phyloP scores from a whole-genome alignment of 2,113 vertebrate genomes.

The Bambusicola thoracicus region DNA sequence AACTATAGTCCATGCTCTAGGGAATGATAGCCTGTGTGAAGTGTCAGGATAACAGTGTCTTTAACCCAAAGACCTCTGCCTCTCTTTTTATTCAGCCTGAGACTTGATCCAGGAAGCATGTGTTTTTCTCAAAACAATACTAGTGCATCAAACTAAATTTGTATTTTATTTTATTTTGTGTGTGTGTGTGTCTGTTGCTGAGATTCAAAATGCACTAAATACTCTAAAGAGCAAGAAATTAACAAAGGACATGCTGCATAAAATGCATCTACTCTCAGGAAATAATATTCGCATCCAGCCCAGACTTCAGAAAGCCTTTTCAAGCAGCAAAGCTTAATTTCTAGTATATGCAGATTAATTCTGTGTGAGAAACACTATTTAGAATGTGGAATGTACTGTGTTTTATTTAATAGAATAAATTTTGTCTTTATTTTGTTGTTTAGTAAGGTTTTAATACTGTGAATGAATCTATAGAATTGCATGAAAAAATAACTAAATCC shows the following conservation, averaged over 20 bases:
- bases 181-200: constrained; percentile 59
- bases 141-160: constrained; percentile 52
- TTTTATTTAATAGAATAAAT: background rate
- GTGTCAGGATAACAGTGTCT: constrained; percentile 58
- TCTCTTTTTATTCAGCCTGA: background rate
- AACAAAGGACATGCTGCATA: background rate
- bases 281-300: background rate
- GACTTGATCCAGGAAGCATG: constrained; percentile 54
- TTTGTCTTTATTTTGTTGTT: background rate
- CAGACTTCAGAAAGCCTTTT: background rate
- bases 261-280: constrained; percentile 47
- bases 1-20: constrained; percentile 4
- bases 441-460: background rate
- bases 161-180: background rate
- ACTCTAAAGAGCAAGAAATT: background rate
- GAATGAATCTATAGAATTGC: background rate
- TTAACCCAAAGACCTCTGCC: constrained; percentile 59
- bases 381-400: background rate
- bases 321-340: background rate
- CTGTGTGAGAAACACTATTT: fast-evolving
- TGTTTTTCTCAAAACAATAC: constrained; percentile 44
- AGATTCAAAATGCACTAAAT: constrained; percentile 37
- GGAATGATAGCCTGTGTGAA: constrained; percentile 59
- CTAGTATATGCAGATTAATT: background rate
- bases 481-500: background rate